Evolutionary conservation across 2,888 invertebrate species (phyloP).

Genomic region (Microchrysa polita): DNA sequence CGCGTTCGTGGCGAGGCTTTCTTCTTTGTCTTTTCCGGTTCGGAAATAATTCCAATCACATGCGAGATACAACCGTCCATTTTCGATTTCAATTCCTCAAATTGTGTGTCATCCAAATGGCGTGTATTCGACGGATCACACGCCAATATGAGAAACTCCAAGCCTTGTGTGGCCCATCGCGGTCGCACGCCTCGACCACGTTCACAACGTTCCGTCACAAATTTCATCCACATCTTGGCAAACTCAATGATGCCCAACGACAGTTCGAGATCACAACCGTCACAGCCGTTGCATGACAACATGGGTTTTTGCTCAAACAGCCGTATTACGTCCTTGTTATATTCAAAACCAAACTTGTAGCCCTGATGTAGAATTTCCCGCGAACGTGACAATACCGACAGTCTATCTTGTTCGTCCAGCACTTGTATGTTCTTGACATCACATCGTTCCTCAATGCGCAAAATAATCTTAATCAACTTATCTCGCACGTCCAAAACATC

Average conservation of each 20-base stretch:
- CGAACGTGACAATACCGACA: slow-evolving; percentile 71
- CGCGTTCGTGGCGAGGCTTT: slow-evolving; percentile 63
- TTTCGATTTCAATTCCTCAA: slow-evolving; percentile 78
- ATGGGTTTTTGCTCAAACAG: slow-evolving; percentile 66
- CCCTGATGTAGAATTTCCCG: slow-evolving; percentile 85
- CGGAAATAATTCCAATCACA: slow-evolving; percentile 76
- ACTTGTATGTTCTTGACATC: slow-evolving; percentile 59
- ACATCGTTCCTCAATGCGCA: slow-evolving; percentile 60
- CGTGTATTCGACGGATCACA: slow-evolving; percentile 86
- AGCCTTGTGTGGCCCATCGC: slow-evolving; percentile 88
- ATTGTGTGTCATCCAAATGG: slow-evolving; percentile 79
- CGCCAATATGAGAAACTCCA: slow-evolving; percentile 86
- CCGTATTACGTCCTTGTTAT: slow-evolving; percentile 68
- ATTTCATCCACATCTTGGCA: slow-evolving; percentile 88
- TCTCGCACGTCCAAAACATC: slow-evolving; percentile 61
- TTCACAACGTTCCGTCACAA: slow-evolving; percentile 86
- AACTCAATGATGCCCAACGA: slow-evolving; percentile 73
- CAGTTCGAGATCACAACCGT: slow-evolving; percentile 63
- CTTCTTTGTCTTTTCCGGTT: slow-evolving; percentile 63
- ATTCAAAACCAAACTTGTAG: slow-evolving; percentile 89
- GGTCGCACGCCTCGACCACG: slow-evolving; percentile 82
- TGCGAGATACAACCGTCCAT: slow-evolving; percentile 90
- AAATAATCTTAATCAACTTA: slow-evolving; percentile 63
- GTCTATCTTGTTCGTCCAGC: slow-evolving; percentile 66
- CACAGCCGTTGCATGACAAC: slow-evolving; percentile 57